Conservation (phyloP, 2,888 invertebrate genomes). For the Hirtodrosophila cameraria region DNA sequence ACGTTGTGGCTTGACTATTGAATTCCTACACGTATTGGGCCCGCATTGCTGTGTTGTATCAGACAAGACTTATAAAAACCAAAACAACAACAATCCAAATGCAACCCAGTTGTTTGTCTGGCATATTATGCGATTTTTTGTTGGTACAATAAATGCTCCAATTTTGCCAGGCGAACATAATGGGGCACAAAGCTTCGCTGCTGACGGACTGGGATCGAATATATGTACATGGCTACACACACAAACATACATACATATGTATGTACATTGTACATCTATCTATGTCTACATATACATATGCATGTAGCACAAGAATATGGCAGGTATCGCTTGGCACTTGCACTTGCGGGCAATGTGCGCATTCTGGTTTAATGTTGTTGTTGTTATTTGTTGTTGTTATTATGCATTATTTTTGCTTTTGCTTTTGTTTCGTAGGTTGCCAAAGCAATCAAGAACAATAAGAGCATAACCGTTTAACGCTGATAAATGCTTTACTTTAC, state of each 20-base stretch:
- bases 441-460: constrained; percentile 44
- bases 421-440: constrained; percentile 18
- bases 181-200: constrained; percentile 50
- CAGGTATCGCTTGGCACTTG: constrained; percentile 52
- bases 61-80: constrained; percentile 5
- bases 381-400: constrained; percentile 18
- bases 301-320: constrained; percentile 7
- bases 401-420: constrained; percentile 34
- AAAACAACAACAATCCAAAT: constrained; percentile 21
- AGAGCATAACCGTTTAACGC: constrained; percentile 30
- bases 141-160: constrained; percentile 84
- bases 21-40: neutral
- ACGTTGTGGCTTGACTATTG: neutral
- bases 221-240: too few relatives aligned
- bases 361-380: constrained; percentile 49
- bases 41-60: constrained; percentile 12
- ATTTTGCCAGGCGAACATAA: constrained; percentile 84
- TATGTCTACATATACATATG: constrained; percentile 5
- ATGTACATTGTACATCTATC: neutral
- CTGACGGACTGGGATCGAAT: constrained; percentile 35
- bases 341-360: constrained; percentile 48
- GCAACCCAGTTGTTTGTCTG: constrained; percentile 38
- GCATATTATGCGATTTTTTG: constrained; percentile 74
- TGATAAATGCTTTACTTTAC: constrained; percentile 7
- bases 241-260: neutral